Evolutionary conservation across 2,797 vertebrate species (phyloP), one percentile per base, ranked within the genome.

Genomic region (Acanthurus lineatus): DNA sequence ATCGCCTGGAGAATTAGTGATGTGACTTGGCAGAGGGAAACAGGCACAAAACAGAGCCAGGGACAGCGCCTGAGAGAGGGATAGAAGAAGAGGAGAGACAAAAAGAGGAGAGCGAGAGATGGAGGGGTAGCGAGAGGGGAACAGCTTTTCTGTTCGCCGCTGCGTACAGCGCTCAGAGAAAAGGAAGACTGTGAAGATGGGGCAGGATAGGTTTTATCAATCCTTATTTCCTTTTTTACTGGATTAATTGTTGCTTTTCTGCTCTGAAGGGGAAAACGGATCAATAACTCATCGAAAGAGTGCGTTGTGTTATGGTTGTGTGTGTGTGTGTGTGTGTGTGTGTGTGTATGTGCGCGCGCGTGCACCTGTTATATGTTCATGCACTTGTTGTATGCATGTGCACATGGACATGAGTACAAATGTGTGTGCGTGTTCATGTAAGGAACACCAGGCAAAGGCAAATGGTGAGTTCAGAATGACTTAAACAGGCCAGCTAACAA

Each of bases 11-110:
- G 93, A 93, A 93, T 94, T 90, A 93, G 90, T 87, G 90, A 90
- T 93, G 92, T 91, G 92, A 91, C 92, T 94, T 94, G 93, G 92
- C 91, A 91, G 82, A 90, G 91, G 84, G 88, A 90, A 89, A 86
- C 87, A 79, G 87, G 83, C 90, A 90, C 82, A 79, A 79, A 82
- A 75, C 90, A 89, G 92, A 92, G 91, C 86, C 88, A 91, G 91
- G 86, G 91, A 93, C 90, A 91, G 92, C 85, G 90, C 86, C 90
- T 81, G 89, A 88, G 87, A 89, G 90, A 92, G 91, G 91, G 86
- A 86, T 86, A 88, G 91, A 85, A 79, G 87, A 85, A 87, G 91
- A 89, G 83, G 82, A 89, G 80, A 92, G 82, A 91, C 77, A 90
- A 85, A 91, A 89, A 89, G 86, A 87, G 82, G 82, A 85, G 89